phyloP scores from a whole-genome alignment of 1,140 invertebrate genomes.

The Lepidurus apus region DNA sequence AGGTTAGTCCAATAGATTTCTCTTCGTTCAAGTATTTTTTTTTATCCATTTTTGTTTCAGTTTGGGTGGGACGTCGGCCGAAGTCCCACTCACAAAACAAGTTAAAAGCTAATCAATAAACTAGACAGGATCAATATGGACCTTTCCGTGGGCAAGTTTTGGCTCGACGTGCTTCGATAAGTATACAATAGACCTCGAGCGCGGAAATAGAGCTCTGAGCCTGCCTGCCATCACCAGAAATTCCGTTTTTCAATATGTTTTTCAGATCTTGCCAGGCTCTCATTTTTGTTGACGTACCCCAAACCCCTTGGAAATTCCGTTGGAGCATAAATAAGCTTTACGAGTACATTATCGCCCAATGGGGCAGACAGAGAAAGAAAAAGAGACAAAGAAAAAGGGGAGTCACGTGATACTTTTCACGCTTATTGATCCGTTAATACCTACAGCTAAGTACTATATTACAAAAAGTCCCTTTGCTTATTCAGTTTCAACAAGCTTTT shows the following conservation, averaged over 20 bases:
- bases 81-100: conserved; percentile 2
- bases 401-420: conserved; percentile 15
- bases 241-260: not conserved
- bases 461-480: not conserved
- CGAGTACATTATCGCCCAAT: conserved; percentile 4
- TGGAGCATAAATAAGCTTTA: conserved; percentile 17
- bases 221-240: too few relatives aligned
- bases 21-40: not conserved
- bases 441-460: not conserved
- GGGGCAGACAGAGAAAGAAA: not conserved
- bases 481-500: not conserved
- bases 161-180: not conserved
- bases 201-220: not conserved
- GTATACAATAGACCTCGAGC: not conserved
- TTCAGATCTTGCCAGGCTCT: not conserved
- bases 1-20: not conserved
- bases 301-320: not conserved
- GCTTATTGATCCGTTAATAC: conserved; percentile 24
- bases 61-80: not conserved
- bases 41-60: not conserved
- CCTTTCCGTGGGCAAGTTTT: not conserved
- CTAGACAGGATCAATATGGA: conserved; percentile 2
- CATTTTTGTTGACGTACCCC: not conserved
- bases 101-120: not conserved
- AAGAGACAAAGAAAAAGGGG: not conserved